Evolutionary conservation across 2,888 invertebrate species (phyloP).

Genomic region (Dasypolia templi): DNA sequence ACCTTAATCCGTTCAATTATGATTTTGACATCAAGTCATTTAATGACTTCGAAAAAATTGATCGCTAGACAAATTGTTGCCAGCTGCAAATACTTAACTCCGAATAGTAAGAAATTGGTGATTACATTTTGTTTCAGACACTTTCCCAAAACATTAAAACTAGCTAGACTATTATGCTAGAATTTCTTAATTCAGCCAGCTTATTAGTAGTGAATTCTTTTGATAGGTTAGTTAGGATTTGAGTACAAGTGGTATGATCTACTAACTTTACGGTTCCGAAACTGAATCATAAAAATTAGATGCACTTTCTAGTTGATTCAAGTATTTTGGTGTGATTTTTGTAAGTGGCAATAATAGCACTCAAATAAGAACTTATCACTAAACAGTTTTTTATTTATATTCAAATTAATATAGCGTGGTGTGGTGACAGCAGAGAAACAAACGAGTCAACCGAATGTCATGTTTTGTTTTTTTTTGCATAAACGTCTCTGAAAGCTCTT

Average conservation of each 20-base stretch:
- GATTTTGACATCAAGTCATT: not conserved
- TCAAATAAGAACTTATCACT: too few relatives aligned
- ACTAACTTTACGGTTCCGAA: slow-evolving; percentile 40
- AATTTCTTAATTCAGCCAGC: slow-evolving; percentile 25
- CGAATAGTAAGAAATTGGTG: not conserved
- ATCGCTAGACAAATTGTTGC: not conserved
- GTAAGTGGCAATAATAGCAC: not conserved
- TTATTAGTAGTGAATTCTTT: slow-evolving; percentile 48
- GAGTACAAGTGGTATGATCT: slow-evolving; percentile 27
- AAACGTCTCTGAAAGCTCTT: too few relatives aligned
- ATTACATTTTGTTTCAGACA: not conserved
- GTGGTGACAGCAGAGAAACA: too few relatives aligned
- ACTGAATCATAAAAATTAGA: not conserved
- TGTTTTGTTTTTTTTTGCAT: too few relatives aligned
- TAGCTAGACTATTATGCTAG: slow-evolving; percentile 20
- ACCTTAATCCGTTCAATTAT: not conserved
- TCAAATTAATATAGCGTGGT: too few relatives aligned
- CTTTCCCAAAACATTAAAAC: not conserved
- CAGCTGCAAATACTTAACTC: too few relatives aligned
- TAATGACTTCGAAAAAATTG: too few relatives aligned
- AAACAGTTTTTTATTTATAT: too few relatives aligned
- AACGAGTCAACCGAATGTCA: too few relatives aligned
- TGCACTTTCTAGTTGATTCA: slow-evolving; percentile 24
- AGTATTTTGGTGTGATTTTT: not conserved
- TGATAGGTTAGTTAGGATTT: slow-evolving; percentile 47